A percentile compares a stretch with the other conserved stretches of the same genome.
Evolutionary conservation across 2,113 vertebrate genomes (phyloP).

Genomic region (Chaenogobius annularis): DNA sequence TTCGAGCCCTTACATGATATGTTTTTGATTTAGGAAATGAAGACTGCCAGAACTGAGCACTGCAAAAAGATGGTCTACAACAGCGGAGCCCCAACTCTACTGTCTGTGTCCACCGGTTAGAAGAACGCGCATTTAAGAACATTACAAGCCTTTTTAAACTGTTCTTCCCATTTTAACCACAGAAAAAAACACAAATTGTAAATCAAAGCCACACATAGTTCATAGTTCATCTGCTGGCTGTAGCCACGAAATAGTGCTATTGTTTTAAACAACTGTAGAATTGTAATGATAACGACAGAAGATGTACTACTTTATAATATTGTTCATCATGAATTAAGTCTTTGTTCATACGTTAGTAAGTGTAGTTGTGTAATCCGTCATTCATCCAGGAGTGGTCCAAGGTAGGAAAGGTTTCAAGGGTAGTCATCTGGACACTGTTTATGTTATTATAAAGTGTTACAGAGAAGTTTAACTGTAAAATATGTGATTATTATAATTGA

Average conservation of each 20-base stretch:
- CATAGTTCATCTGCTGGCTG: background rate
- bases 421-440: no score
- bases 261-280: no score
- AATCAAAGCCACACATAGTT: background rate
- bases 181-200: background rate
- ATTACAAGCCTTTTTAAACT: background rate
- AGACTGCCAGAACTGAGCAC: slow-evolving; percentile 30
- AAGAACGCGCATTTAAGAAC: background rate
- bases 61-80: slow-evolving; percentile 66
- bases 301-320: no score
- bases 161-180: background rate
- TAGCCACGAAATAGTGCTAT: background rate
- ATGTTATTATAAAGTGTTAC: no score
- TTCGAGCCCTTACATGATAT: background rate
- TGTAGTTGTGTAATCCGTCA: no score
- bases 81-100: slow-evolving; percentile 61
- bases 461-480: no score
- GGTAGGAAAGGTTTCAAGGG: no score
- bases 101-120: slow-evolving; percentile 37
- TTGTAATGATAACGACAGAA: no score
- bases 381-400: no score
- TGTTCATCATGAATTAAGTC: no score
- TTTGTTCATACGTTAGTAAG: no score
- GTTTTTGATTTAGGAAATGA: slow-evolving; percentile 56
- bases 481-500: background rate